phyloP scores from a whole-genome alignment of 2,888 invertebrate species.

The Dorcus parallelipipedus region DNA sequence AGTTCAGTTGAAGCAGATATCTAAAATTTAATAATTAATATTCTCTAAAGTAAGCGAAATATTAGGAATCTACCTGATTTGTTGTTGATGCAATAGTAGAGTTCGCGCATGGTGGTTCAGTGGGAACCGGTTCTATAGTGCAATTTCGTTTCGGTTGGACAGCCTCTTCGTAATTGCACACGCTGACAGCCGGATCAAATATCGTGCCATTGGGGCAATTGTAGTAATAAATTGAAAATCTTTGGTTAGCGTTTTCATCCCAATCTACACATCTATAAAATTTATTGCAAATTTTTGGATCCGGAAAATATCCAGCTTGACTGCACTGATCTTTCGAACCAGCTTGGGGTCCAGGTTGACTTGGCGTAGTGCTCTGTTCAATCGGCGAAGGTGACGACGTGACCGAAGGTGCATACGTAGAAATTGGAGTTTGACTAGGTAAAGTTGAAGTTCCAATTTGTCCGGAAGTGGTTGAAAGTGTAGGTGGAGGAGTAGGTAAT shows the following conservation, averaged over 20 bases:
- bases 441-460: conserved; percentile 9
- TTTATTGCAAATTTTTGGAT: conserved; percentile 38
- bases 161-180: conserved; percentile 56
- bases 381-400: background rate
- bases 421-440: conserved; percentile 10
- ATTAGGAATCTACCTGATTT: background rate
- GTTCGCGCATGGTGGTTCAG: background rate
- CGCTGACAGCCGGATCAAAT: conserved; percentile 64
- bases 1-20: no score
- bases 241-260: conserved; percentile 21
- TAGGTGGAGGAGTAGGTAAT: background rate
- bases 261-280: conserved; percentile 39
- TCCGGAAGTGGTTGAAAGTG: conserved; percentile 14
- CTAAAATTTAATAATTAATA: no score
- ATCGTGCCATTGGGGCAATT: conserved; percentile 69
- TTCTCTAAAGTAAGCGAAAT: no score
- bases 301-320: conserved; percentile 38
- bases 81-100: background rate
- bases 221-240: conserved; percentile 29
- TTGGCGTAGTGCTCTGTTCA: background rate
- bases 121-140: background rate
- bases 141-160: conserved; percentile 25
- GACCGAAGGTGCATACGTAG: conserved; percentile 5
- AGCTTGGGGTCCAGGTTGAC: background rate
- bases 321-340: conserved; percentile 23